These are phyloP conservation scores for Pseudeuparius sepicola DNA, from an alignment of 2,888 invertebrate species.

Conservation along the genomic window DNA sequence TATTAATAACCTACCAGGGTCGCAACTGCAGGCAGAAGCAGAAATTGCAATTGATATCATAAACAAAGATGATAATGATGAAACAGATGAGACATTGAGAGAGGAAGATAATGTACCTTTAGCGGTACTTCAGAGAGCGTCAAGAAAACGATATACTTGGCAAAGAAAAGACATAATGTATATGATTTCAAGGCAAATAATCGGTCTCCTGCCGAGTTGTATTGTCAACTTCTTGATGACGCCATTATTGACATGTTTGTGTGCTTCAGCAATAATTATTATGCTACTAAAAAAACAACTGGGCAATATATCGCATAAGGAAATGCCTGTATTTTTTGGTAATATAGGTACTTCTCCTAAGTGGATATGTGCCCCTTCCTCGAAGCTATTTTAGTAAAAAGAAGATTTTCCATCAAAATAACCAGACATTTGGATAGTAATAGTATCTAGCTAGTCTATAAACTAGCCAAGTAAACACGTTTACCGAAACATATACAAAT, in stretches of 20 bases:
- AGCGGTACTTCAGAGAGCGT: neutral
- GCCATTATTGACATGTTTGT: constrained; percentile 6
- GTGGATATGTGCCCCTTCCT: constrained; percentile 2
- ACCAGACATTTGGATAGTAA: too few relatives aligned
- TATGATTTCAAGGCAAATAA: neutral
- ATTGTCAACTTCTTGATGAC: neutral
- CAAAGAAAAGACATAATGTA: neutral
- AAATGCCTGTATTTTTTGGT: neutral
- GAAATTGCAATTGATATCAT: constrained; percentile 3
- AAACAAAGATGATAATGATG: constrained; percentile 6
- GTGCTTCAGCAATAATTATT: neutral
- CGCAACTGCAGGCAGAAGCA: constrained; percentile 7
- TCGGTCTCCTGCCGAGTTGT: neutral
- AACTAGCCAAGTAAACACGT: too few relatives aligned
- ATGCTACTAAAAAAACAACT: neutral
- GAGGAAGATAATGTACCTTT: constrained; percentile 1
- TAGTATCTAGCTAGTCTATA: too few relatives aligned
- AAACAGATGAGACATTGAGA: too few relatives aligned
- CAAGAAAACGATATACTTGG: neutral
- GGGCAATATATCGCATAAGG: neutral
- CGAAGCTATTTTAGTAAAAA: too few relatives aligned
- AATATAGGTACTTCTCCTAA: too few relatives aligned
- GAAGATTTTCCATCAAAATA: too few relatives aligned
- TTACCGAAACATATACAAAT: too few relatives aligned
- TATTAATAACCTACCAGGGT: constrained; percentile 7